Percentiles rank a stretch among this genome's conserved stretches.
phyloP scores from a whole-genome alignment of 2,113 vertebrate species.

The Crocuta crocuta region DNA sequence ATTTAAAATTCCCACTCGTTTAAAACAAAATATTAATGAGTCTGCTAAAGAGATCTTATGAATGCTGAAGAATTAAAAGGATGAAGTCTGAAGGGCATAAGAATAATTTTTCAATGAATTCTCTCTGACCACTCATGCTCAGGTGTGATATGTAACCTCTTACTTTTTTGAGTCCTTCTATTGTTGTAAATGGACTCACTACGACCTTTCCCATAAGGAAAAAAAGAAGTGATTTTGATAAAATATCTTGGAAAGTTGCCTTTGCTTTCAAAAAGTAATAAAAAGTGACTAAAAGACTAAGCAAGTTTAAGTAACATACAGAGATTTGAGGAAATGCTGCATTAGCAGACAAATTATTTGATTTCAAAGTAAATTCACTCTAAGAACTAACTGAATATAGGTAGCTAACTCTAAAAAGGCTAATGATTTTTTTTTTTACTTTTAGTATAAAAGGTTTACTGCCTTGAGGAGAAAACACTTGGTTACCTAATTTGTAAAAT shows the following conservation, averaged over 20 bases:
- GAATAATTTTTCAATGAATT: slow-evolving; percentile 43
- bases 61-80: slow-evolving; percentile 13
- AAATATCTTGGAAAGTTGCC: background rate
- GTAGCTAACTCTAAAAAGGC: background rate
- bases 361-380: background rate
- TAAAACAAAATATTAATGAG: slow-evolving; percentile 73
- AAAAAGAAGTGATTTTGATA: background rate
- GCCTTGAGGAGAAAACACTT: background rate
- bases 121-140: slow-evolving; percentile 15
- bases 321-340: background rate
- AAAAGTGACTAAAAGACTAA: background rate
- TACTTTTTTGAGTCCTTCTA: background rate
- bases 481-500: background rate
- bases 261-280: slow-evolving; percentile 1
- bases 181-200: background rate
- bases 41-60: slow-evolving; percentile 1
- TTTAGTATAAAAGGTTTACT: background rate
- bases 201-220: slow-evolving; percentile 3
- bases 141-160: background rate
- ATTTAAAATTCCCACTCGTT: slow-evolving; percentile 71
- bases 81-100: slow-evolving; percentile 41
- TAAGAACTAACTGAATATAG: background rate
- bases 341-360: background rate
- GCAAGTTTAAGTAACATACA: background rate
- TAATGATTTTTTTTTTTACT: background rate